Conservation (phyloP, 2,888 invertebrate genomes). For the Molorchus minor region DNA sequence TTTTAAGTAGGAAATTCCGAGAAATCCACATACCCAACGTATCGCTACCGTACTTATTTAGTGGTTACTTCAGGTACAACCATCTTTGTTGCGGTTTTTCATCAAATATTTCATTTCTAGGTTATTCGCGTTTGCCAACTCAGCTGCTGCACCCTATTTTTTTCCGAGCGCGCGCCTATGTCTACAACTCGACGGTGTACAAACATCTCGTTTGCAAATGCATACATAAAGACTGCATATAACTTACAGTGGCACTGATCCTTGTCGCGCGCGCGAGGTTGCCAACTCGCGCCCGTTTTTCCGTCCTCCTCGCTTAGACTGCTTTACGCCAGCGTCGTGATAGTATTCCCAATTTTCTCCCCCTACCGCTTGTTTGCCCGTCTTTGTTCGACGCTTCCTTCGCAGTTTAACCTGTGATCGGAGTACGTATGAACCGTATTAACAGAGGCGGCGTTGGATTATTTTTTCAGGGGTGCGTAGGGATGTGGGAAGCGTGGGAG, state of each 20-base stretch:
- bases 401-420: constrained; percentile 56
- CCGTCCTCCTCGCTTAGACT: constrained; percentile 29
- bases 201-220: constrained; percentile 60
- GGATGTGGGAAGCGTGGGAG: constrained; percentile 8
- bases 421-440: constrained; percentile 46
- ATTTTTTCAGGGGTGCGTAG: background rate
- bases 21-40: too few relatives aligned
- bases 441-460: constrained; percentile 33
- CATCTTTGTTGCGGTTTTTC: too few relatives aligned
- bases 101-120: too few relatives aligned
- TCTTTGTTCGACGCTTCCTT: constrained; percentile 52
- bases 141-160: too few relatives aligned
- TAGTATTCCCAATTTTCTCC: constrained; percentile 53
- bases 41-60: too few relatives aligned
- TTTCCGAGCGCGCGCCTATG: constrained; percentile 24
- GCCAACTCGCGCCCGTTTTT: constrained; percentile 40
- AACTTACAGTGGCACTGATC: constrained; percentile 59
- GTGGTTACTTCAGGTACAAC: too few relatives aligned
- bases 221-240: constrained; percentile 58
- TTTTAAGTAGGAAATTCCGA: too few relatives aligned
- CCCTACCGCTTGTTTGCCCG: constrained; percentile 47
- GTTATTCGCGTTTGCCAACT: too few relatives aligned
- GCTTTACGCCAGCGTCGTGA: constrained; percentile 26
- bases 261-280: constrained; percentile 53
- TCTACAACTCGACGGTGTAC: constrained; percentile 46